Base-by-base conservation (phyloP, 2,797 vertebrate genomes). In the Merluccius polli region DNA sequence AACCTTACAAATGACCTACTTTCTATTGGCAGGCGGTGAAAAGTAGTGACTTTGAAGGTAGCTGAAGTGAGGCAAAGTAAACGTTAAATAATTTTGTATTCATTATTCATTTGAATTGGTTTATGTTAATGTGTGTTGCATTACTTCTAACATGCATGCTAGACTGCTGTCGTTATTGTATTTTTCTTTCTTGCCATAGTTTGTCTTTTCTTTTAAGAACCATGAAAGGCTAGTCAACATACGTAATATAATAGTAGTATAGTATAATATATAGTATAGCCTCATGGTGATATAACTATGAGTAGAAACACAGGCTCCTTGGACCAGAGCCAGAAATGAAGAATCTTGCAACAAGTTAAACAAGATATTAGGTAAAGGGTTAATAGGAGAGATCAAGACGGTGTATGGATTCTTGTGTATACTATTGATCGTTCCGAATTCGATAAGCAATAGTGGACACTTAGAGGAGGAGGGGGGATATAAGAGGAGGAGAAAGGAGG, bases 1-100 rank as follows among this genome's bases (percentile, higher is more conserved):
- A 90, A 90, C 87, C 88, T 87, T 82, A 88, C 78, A 79, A 85
- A 79, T 81, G 85, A 52, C 87, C 87, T 87, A 89, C 79, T 90
- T 91, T 86, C 75, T 78, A 68, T 71, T 77, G 71, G 70, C 73
- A 79, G 84, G 86, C 77, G 81, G 10, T 13, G 48, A 48, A 86
- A 90, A 86, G 83, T 35, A 27, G 72, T 52, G 77, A 83, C 81
- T 83, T 72, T 85, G 85, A 85, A 86, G 86, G 81, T 79, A 81
- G 74, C 30, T 70, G 35, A 21, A 73, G 76, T 71, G 27, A 24
- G 70, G 75, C 71, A 70, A 73, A 73, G 75, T 76, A 41, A 73
- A 65, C 71, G 79, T 24, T 59, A 27, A 65, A 27, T 65, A 12
- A 27, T 27, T 2, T 27, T 8, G 1, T n/a, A 27, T 65, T 65